Evolutionary conservation across 30 jellyfish, hydroid and myxozoan genomes (phyloP), one percentile per base, ranked within the genome.

Genomic region (Turritopsis rubra): DNA sequence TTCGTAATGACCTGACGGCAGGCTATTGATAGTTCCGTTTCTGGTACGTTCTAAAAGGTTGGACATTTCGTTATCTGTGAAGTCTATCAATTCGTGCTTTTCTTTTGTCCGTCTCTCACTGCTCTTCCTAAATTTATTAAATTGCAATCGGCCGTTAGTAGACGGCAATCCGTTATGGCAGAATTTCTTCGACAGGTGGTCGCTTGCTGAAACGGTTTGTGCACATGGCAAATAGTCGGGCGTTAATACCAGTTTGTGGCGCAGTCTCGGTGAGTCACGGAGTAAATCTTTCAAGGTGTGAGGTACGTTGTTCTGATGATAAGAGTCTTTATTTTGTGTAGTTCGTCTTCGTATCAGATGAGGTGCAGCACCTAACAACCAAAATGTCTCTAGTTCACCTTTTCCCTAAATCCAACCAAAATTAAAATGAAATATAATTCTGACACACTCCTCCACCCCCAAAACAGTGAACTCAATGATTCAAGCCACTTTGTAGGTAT

Each of bases 51-150:
- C 60, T 3, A 41, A 13, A 41, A 41, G 60, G 30, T 68, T 68
- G 31, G 77, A 9, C 77, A 27, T 68, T 22, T 68, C 77, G 31
- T n/a, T 68, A 27, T 68, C 30, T 27, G 16, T 17, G 31, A 68
- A n/a, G 77, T 68, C 77, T 68, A 68, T 23, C 28, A 68, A 19
- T 68, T 68, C 77, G 19, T 68, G 77, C 77, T 8, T 68, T n/a
- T 68, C 77, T 7, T 68, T 68, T 0, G 16, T 23, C 9, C 30
- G 77, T 68, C 77, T 16, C 19, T 68, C 77, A 22, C 77, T 1
- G 77, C 9, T 68, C 13, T 41, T 41, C 60, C 60, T 41, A 5
- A 13, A 41, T 68, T 68, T 68, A 68, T 19, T n/a, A 19, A 68
- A 27, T n/a, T 16, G 77, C 0, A 23, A 23, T 8, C 28, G 30